Percentiles rank a stretch among this genome's conserved stretches.
phyloP scores from a whole-genome alignment of 2,797 vertebrate species.

The Bufotes viridis region DNA sequence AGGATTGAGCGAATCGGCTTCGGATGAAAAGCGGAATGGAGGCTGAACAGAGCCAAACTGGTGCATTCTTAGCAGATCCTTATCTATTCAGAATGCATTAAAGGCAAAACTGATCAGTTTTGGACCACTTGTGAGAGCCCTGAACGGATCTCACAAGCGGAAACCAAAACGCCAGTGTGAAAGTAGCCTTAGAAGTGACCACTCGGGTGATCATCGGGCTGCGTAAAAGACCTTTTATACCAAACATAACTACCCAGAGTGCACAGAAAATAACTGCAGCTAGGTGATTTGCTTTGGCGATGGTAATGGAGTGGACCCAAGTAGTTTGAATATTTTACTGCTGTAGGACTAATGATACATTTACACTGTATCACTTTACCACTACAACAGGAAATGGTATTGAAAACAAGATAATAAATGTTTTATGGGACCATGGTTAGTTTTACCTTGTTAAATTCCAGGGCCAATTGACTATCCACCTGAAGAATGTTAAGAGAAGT shows the following conservation, averaged over 20 bases:
- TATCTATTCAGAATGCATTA: no score
- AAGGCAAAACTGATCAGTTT: no score
- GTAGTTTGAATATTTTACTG: slow-evolving; percentile 37
- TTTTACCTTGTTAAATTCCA: slow-evolving; percentile 61
- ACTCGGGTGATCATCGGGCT: no score
- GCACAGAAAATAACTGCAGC: background rate
- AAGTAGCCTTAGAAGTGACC: no score
- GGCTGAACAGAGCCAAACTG: no score
- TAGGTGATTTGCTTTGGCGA: background rate
- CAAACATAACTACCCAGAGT: background rate
- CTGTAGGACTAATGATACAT: slow-evolving; percentile 18
- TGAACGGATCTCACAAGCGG: no score
- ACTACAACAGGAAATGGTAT: slow-evolving; percentile 59
- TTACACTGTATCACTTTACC: no score
- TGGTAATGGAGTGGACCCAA: background rate
- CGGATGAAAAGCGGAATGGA: no score
- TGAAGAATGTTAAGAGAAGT: slow-evolving; percentile 57
- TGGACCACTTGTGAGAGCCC: no score
- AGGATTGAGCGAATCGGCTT: no score
- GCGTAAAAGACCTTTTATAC: background rate
- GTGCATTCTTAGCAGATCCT: no score
- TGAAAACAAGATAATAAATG: slow-evolving; percentile 58
- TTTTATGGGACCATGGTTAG: slow-evolving; percentile 58
- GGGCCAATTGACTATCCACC: slow-evolving; percentile 55
- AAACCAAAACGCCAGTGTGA: no score